Conservation (phyloP, 1,140 invertebrate species). For the silkworm (Bombyx mori) region DNA sequence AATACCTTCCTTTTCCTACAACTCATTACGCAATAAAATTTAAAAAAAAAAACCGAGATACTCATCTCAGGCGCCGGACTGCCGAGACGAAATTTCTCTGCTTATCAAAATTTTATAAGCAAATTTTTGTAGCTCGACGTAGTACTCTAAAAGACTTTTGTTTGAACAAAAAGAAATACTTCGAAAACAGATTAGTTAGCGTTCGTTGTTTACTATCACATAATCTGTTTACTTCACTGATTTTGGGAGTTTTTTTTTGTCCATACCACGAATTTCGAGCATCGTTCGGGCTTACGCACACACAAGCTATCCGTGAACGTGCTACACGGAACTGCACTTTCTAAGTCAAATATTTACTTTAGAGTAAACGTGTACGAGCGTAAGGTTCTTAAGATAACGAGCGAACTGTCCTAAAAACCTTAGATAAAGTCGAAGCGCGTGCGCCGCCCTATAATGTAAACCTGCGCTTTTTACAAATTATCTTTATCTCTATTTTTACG, state of each 20-base stretch:
- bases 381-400: constrained; percentile 60
- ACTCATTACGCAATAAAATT: constrained; percentile 2
- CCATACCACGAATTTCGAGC: constrained; percentile 37
- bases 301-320: constrained; percentile 50
- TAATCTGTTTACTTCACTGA: neutral
- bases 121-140: constrained; percentile 3
- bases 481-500: constrained; percentile 34
- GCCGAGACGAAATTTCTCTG: neutral
- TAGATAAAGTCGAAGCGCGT: constrained; percentile 46
- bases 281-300: constrained; percentile 39
- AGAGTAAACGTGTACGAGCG: constrained; percentile 48
- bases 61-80: constrained; percentile 1
- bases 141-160: constrained; percentile 6
- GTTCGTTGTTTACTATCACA: neutral
- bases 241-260: constrained; percentile 3
- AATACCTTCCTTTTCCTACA: neutral
- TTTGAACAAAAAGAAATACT: constrained; percentile 10
- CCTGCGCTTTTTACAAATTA: constrained; percentile 52
- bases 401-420: constrained; percentile 49
- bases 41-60: neutral
- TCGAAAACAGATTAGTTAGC: constrained; percentile 1
- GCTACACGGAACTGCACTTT: constrained; percentile 68
- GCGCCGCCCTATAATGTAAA: constrained; percentile 15
- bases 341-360: constrained; percentile 66
- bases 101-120: neutral